Percentiles rank a stretch among this genome's conserved stretches.
These are phyloP conservation scores for Orchestia grillus DNA, from an alignment of 1,140 invertebrate genomes.

Conservation along the genomic window DNA sequence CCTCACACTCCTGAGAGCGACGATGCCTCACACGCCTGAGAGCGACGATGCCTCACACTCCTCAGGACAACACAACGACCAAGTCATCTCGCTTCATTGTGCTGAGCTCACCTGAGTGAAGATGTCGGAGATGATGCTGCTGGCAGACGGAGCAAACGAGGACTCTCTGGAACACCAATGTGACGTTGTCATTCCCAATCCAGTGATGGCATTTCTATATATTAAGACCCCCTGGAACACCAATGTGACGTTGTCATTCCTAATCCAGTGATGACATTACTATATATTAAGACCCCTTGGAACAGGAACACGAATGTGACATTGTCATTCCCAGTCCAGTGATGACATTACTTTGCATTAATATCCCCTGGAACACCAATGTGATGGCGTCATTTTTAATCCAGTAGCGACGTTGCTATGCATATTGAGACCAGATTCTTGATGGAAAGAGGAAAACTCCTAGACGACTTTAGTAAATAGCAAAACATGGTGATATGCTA, in stretches of 20 bases:
- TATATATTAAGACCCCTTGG: slow-evolving; percentile 85
- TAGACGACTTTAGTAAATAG: too few relatives aligned
- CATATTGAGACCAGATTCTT: too few relatives aligned
- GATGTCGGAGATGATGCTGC: slow-evolving; percentile 89
- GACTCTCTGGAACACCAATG: slow-evolving; percentile 78
- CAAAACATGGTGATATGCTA: too few relatives aligned
- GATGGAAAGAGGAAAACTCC: too few relatives aligned
- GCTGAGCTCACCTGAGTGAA: slow-evolving; percentile 77
- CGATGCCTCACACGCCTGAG: background rate
- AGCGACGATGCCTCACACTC: background rate
- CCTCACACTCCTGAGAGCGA: background rate
- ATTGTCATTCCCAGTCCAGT: too few relatives aligned
- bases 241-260: background rate
- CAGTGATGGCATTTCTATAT: too few relatives aligned
- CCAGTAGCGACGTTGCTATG: too few relatives aligned
- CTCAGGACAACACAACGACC: background rate
- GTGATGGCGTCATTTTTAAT: too few relatives aligned
- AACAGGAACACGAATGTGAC: slow-evolving; percentile 66
- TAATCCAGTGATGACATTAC: too few relatives aligned
- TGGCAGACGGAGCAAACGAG: slow-evolving; percentile 88
- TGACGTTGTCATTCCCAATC: background rate
- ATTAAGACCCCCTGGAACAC: slow-evolving; percentile 82
- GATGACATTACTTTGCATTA: slow-evolving; percentile 70
- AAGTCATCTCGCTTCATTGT: background rate
- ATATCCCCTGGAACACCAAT: too few relatives aligned